A percentile compares a stretch with the other conserved stretches of the same genome.
Conservation (phyloP, 2,888 invertebrate species). For the Argynnis bischoffii region DNA sequence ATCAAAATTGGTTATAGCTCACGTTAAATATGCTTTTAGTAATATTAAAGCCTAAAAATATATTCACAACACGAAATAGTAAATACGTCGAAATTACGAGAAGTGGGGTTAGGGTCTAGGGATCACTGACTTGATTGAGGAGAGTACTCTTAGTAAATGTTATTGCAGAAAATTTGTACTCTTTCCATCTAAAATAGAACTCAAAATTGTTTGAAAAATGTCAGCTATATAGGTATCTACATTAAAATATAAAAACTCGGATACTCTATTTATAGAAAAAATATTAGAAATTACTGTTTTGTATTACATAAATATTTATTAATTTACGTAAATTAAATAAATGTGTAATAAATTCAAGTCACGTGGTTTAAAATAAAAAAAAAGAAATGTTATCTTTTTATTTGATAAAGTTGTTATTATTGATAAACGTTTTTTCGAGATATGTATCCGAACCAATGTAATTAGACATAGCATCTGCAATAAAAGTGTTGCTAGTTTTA, state of each 20-base stretch:
- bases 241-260: background rate
- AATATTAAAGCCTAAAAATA: background rate
- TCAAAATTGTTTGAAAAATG: background rate
- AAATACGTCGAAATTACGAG: conserved; percentile 26
- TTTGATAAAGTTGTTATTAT: background rate
- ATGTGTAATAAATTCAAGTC: background rate
- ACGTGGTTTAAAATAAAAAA: background rate
- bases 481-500: background rate
- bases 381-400: background rate
- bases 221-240: background rate
- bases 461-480: conserved; percentile 7
- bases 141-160: background rate
- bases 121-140: conserved; percentile 6
- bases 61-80: background rate
- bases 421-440: background rate
- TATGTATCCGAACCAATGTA: background rate
- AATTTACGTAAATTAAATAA: background rate
- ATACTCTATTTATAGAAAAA: background rate
- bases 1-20: background rate
- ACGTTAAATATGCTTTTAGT: background rate
- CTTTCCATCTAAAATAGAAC: background rate
- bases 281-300: background rate
- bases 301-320: background rate
- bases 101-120: background rate
- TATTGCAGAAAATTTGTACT: background rate